Evolutionary conservation across 2,113 vertebrate genomes (phyloP).

Genomic region (Poeciliopsis prolifica): DNA sequence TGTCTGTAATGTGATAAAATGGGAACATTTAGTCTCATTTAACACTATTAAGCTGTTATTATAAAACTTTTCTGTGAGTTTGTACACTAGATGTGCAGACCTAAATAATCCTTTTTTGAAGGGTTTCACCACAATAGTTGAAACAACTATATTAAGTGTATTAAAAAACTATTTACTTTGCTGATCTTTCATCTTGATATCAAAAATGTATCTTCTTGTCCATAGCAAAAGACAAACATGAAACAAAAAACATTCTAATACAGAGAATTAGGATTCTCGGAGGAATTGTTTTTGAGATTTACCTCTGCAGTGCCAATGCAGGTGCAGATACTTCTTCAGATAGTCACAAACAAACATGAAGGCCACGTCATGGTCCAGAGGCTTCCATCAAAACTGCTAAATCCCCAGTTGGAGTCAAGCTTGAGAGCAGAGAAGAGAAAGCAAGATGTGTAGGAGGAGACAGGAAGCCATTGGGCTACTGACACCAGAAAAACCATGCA

Average conservation of each 20-base stretch:
- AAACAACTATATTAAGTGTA: too few relatives aligned
- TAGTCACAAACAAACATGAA: constrained; percentile 16
- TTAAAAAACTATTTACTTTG: too few relatives aligned
- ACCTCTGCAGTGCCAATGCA: neutral
- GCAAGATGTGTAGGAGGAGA: constrained; percentile 21
- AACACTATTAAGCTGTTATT: too few relatives aligned
- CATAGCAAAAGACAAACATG: constrained; percentile 15
- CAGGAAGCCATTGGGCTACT: constrained; percentile 33
- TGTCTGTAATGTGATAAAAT: too few relatives aligned
- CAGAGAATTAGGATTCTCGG: constrained; percentile 12
- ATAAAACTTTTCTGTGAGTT: too few relatives aligned
- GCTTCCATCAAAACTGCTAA: constrained; percentile 54
- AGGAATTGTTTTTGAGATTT: neutral
- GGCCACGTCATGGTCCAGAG: constrained; percentile 32
- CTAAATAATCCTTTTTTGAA: too few relatives aligned
- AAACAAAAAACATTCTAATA: constrained; percentile 35
- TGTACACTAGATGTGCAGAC: too few relatives aligned
- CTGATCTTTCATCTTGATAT: too few relatives aligned
- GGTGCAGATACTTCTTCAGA: neutral
- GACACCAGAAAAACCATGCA: constrained; percentile 64
- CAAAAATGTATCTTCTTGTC: constrained; percentile 51
- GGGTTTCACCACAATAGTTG: too few relatives aligned
- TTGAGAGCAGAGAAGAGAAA: constrained; percentile 21
- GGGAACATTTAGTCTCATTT: too few relatives aligned
- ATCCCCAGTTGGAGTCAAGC: constrained; percentile 51